phyloP scores from a whole-genome alignment of 2,888 invertebrate genomes.

The Diarsia rubi region DNA sequence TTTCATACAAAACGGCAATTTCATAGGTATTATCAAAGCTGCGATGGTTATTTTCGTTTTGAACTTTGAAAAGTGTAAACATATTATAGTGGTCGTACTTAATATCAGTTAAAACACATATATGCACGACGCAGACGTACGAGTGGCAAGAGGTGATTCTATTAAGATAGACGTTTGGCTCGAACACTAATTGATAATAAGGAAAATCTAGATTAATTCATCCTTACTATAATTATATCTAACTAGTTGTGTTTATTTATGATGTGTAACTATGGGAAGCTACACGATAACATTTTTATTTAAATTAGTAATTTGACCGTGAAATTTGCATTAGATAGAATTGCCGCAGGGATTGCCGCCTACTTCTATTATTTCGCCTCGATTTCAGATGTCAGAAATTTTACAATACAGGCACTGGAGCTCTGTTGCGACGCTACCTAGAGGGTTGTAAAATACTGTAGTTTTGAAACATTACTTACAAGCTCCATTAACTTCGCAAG shows the following conservation, averaged over 20 bases:
- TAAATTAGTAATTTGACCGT: not conserved
- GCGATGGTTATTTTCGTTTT: no score
- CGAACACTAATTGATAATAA: not conserved
- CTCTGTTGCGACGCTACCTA: not conserved
- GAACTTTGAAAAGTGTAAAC: no score
- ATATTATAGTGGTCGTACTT: not conserved
- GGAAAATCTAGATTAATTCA: not conserved
- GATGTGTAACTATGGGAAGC: not conserved
- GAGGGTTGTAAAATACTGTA: not conserved
- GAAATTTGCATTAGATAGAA: not conserved
- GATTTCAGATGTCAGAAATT: not conserved
- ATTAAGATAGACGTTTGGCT: slow-evolving; percentile 1
- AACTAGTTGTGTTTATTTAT: not conserved
- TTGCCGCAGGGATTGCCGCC: not conserved
- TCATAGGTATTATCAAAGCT: no score
- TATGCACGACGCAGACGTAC: slow-evolving; percentile 1
- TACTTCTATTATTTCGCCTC: not conserved
- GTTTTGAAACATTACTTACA: not conserved
- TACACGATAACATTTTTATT: no score
- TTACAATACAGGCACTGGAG: not conserved
- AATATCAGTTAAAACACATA: not conserved
- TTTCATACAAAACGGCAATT: no score
- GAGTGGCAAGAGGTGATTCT: slow-evolving; percentile 5
- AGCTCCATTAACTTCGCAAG: not conserved
- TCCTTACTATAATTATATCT: not conserved